phyloP scores from a whole-genome alignment of 2,113 vertebrate species.

The Mionectes macconnelli region DNA sequence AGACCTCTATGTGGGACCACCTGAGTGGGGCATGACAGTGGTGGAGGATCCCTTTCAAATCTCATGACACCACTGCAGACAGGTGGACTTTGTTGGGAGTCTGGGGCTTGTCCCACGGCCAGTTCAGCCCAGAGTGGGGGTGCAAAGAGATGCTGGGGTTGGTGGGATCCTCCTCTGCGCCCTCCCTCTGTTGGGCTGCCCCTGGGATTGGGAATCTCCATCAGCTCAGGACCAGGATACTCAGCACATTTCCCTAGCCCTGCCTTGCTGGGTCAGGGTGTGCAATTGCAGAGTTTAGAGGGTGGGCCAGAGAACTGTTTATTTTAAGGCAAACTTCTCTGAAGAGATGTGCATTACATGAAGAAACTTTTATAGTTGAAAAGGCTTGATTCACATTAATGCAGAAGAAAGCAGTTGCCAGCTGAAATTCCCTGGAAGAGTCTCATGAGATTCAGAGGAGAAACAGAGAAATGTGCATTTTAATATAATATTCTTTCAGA shows the following conservation, averaged over 20 bases:
- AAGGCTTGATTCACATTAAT: conserved; percentile 48
- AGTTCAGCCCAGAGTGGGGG: not conserved
- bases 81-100: not conserved
- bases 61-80: accelerated
- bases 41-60: too few species aligned
- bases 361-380: not conserved
- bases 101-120: not conserved
- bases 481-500: conserved; percentile 66
- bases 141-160: not conserved
- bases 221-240: not conserved
- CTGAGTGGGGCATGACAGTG: accelerated
- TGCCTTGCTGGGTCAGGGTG: not conserved
- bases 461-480: conserved; percentile 68
- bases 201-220: not conserved
- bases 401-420: conserved; percentile 16
- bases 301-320: not conserved
- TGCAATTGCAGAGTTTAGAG: not conserved
- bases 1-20: not conserved
- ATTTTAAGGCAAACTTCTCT: not conserved
- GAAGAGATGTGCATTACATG: not conserved
- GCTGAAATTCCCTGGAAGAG: conserved; percentile 48
- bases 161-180: not conserved
- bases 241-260: not conserved
- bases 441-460: conserved; percentile 58
- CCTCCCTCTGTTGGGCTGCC: not conserved